Evolutionary conservation across 53 echinoderm and acorn worm genomes (phyloP).

Genomic region (Antedon mediterranea): DNA sequence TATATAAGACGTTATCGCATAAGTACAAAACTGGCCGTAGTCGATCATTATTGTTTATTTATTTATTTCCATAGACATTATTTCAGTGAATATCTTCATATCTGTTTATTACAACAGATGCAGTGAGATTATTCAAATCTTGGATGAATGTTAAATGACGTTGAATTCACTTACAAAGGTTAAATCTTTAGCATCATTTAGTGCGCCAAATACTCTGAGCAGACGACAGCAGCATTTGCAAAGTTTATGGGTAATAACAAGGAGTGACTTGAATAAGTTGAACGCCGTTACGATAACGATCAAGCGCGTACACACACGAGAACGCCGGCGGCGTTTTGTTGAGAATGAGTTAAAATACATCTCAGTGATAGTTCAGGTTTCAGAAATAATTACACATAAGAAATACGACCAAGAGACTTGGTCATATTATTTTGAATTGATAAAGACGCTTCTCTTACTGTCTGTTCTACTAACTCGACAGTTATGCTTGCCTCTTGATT

Average conservation of each 20-base stretch:
- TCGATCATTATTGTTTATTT: not conserved
- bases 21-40: too few relatives aligned
- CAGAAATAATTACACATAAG: not conserved
- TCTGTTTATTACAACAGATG: not conserved
- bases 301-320: not conserved
- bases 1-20: too few relatives aligned
- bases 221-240: not conserved
- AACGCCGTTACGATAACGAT: not conserved
- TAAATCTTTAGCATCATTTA: not conserved
- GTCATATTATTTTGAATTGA: not conserved
- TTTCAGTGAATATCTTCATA: not conserved
- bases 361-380: not conserved
- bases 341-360: not conserved
- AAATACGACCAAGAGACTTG: not conserved
- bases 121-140: not conserved
- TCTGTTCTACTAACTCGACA: not conserved
- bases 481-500: not conserved
- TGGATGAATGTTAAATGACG: not conserved
- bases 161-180: not conserved
- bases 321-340: not conserved
- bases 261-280: not conserved
- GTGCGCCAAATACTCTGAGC: not conserved
- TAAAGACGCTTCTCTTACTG: not conserved
- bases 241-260: not conserved
- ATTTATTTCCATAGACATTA: not conserved